These are phyloP conservation scores for Megathymus violae DNA, from an alignment of 1,140 invertebrate genomes.

Conservation along the genomic window DNA sequence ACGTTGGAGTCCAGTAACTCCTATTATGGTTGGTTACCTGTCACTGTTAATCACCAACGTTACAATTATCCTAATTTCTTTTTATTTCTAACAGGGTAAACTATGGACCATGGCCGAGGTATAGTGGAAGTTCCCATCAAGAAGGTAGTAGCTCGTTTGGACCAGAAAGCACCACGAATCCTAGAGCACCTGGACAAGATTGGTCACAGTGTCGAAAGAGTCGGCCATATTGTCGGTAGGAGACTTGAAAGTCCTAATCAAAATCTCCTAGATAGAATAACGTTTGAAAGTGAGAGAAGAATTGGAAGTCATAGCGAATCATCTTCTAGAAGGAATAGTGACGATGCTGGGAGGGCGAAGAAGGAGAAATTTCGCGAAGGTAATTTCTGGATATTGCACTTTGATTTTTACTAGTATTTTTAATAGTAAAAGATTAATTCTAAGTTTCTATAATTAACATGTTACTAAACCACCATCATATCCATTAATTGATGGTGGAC, in stretches of 20 bases:
- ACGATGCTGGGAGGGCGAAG: conserved; percentile 61
- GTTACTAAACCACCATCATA: too few relatives aligned
- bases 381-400: conserved; percentile 20
- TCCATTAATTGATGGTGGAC: too few relatives aligned
- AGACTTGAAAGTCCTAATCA: conserved; percentile 41
- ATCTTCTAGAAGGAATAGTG: conserved; percentile 71
- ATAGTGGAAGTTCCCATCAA: conserved; percentile 32
- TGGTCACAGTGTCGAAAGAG: conserved; percentile 41
- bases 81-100: conserved; percentile 25
- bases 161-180: conserved; percentile 39
- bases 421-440: too few relatives aligned
- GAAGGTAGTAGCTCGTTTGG: conserved; percentile 25
- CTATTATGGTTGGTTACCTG: too few relatives aligned
- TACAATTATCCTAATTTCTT: too few relatives aligned
- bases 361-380: conserved; percentile 58
- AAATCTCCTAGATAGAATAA: conserved; percentile 57
- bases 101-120: conserved; percentile 43
- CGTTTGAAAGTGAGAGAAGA: conserved; percentile 66
- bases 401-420: too few relatives aligned
- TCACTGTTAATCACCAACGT: too few relatives aligned
- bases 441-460: too few relatives aligned
- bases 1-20: too few relatives aligned
- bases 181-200: too few relatives aligned
- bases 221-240: conserved; percentile 38
- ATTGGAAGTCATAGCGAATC: conserved; percentile 62